Evolutionary conservation across 2,888 invertebrate species (phyloP).

Genomic region (Gymnoscelis rufifasciata): DNA sequence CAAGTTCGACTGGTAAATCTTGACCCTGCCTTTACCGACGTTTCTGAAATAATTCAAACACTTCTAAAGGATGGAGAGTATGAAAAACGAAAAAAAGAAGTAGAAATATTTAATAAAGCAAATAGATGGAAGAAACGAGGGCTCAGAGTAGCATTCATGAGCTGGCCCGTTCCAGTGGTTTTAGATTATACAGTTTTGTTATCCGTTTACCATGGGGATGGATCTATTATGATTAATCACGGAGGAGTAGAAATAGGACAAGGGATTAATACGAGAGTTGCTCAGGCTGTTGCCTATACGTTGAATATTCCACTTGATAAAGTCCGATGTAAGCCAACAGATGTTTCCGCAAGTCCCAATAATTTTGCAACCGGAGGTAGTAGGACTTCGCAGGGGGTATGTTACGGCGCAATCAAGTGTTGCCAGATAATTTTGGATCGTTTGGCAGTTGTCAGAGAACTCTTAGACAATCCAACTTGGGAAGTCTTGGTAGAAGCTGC

Average conservation of each 20-base stretch:
- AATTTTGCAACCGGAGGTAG: conserved; percentile 82
- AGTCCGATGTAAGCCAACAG: conserved; percentile 82
- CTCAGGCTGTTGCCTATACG: conserved; percentile 82
- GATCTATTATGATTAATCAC: conserved; percentile 84
- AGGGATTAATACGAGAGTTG: conserved; percentile 85
- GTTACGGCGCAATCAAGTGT: conserved; percentile 56
- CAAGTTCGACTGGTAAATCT: conserved; percentile 64
- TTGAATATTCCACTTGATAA: conserved; percentile 82
- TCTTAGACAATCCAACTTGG: conserved; percentile 71
- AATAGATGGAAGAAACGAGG: conserved; percentile 90
- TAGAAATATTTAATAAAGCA: conserved; percentile 80
- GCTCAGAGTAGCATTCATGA: conserved; percentile 82
- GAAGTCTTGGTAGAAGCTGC: conserved; percentile 72
- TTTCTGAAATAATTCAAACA: conserved; percentile 44
- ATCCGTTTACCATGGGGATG: conserved; percentile 84
- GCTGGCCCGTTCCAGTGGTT: conserved; percentile 77
- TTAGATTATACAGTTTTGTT: conserved; percentile 80
- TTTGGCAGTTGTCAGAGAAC: conserved; percentile 60
- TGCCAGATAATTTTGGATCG: conserved; percentile 74
- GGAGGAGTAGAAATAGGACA: conserved; percentile 89
- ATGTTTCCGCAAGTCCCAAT: conserved; percentile 82
- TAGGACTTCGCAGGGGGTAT: conserved; percentile 48
- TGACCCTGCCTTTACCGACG: conserved; percentile 61
- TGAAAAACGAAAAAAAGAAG: conserved; percentile 69
- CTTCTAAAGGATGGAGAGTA: conserved; percentile 68